Conservation (phyloP, 2,113 vertebrate species). For the Erinaceus europaeus region DNA sequence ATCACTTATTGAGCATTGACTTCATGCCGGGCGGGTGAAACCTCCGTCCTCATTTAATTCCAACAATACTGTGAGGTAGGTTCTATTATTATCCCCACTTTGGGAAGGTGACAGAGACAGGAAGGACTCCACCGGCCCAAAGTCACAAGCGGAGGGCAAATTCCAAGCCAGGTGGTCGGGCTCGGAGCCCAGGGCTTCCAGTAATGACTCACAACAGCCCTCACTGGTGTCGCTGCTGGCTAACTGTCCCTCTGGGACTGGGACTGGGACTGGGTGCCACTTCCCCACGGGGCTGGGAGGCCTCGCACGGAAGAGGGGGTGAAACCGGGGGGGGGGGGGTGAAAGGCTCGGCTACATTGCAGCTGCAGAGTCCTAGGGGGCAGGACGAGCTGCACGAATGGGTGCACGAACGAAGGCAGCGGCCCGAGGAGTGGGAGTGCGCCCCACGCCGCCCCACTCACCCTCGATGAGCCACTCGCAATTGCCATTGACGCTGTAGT, state of each 20-base stretch:
- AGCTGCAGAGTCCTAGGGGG: too few relatives aligned
- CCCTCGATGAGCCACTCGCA: constrained; percentile 97
- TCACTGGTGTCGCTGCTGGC: neutral
- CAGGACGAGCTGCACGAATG: neutral
- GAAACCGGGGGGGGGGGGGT: neutral
- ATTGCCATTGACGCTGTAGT: constrained; percentile 95
- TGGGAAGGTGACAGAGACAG: neutral
- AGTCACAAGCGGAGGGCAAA: neutral
- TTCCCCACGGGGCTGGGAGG: neutral
- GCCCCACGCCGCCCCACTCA: constrained; percentile 71
- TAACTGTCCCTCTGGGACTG: neutral
- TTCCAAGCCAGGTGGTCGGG: neutral
- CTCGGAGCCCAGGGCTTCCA: neutral
- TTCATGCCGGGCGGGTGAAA: neutral
- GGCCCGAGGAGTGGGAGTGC: constrained; percentile 6
- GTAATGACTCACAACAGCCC: neutral
- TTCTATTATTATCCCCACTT: neutral
- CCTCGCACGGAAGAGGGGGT: constrained; percentile 1
- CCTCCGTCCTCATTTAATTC: neutral
- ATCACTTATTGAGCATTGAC: constrained; percentile 3
- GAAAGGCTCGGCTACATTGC: too few relatives aligned
- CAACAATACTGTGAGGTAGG: neutral
- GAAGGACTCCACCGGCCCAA: neutral
- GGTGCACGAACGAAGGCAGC: constrained; percentile 26
- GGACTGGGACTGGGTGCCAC: neutral